These are phyloP conservation scores for Philypnodon macrostomus DNA, from an alignment of 2,797 vertebrate genomes.

Conservation along the genomic window DNA sequence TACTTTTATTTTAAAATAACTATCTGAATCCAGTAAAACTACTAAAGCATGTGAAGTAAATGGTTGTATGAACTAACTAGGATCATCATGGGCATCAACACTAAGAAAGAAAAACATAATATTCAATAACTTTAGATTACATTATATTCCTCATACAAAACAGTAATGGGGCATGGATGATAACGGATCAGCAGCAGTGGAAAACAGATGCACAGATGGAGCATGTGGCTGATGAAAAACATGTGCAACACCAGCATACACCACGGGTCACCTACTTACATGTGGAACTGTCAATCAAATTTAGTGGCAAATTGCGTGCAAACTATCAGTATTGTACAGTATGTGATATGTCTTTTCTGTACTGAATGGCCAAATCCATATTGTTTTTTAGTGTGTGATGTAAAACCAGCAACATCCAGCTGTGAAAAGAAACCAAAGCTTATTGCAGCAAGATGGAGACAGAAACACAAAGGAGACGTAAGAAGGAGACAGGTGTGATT, in stretches of 20 bases:
- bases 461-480: constrained; percentile 26
- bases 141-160: neutral
- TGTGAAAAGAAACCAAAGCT: constrained; percentile 3
- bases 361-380: too few species aligned
- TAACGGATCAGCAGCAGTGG: constrained; percentile 16
- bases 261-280: constrained; percentile 2
- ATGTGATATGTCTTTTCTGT: too few species aligned
- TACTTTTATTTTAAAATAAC: too few species aligned
- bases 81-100: too few species aligned
- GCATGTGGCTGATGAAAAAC: constrained; percentile 4
- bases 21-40: too few species aligned
- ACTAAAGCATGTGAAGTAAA: too few species aligned
- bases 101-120: too few species aligned
- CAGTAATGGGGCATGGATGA: neutral
- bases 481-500: constrained; percentile 55
- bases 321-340: too few species aligned
- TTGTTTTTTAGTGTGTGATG: neutral
- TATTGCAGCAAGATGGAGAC: neutral
- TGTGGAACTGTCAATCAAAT: neutral
- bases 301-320: too few species aligned
- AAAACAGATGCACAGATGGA: constrained; percentile 21
- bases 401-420: neutral
- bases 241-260: constrained; percentile 4
- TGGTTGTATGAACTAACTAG: too few species aligned
- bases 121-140: neutral